Evolutionary conservation across 1,140 invertebrate species (phyloP).

Genomic region (Calephelis nemesis): DNA sequence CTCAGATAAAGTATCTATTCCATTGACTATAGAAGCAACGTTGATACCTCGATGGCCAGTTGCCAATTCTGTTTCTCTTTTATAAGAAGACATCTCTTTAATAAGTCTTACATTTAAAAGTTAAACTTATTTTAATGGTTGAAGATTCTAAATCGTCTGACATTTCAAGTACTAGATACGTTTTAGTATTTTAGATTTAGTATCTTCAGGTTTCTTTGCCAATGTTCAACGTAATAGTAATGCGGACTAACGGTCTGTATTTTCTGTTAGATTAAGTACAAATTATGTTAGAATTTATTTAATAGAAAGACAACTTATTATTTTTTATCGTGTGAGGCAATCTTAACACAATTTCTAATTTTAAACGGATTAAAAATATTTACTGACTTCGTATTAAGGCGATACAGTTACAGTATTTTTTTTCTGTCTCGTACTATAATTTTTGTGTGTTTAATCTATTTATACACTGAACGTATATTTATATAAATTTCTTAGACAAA

Average conservation of each 20-base stretch:
- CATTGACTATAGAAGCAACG: conserved; percentile 40
- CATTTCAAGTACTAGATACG: background rate
- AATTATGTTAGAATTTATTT: background rate
- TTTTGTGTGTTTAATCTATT: too few relatives aligned
- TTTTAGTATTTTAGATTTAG: conserved; percentile 19
- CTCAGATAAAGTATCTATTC: too few relatives aligned
- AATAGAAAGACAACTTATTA: background rate
- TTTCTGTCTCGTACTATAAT: too few relatives aligned
- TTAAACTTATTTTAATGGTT: conserved; percentile 20
- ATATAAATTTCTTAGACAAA: too few relatives aligned
- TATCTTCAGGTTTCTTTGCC: conserved; percentile 40
- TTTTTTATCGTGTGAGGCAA: background rate
- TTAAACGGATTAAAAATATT: too few relatives aligned
- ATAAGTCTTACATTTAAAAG: conserved; percentile 21
- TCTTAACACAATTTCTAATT: too few relatives aligned
- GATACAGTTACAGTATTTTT: too few relatives aligned
- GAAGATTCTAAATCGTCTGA: conserved; percentile 8
- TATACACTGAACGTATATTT: too few relatives aligned
- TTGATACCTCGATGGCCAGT: conserved; percentile 42
- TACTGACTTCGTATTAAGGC: too few relatives aligned
- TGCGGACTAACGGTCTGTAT: conserved; percentile 39
- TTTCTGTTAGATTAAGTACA: conserved; percentile 10
- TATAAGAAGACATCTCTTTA: conserved; percentile 33
- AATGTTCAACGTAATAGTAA: conserved; percentile 43
- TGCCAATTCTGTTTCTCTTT: conserved; percentile 38